Conservation (phyloP, 1,140 invertebrate species). For the Drosophila kurseongensis region DNA sequence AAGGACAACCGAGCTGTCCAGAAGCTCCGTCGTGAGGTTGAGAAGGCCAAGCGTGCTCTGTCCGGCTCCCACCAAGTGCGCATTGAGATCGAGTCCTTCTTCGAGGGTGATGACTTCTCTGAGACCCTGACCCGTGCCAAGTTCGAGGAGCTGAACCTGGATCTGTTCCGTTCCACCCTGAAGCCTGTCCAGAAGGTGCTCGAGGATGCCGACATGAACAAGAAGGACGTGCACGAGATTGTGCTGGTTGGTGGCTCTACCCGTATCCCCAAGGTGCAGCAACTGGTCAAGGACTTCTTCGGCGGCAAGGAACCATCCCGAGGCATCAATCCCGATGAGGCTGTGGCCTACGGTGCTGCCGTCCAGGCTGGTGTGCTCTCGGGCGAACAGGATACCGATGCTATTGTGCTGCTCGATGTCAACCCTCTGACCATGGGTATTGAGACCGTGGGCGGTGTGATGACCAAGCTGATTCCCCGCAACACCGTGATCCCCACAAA, state of each 20-base stretch:
- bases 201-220: conserved; percentile 99
- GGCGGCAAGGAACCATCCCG: conserved; percentile 98
- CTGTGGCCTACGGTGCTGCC: conserved; percentile 99
- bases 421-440: conserved; percentile 99
- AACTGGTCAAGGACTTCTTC: conserved; percentile 99
- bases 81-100: conserved; percentile 99
- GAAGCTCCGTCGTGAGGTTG: conserved; percentile 98
- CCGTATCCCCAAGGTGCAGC: conserved; percentile 99
- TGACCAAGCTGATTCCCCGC: conserved; percentile 99
- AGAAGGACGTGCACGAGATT: conserved; percentile 99
- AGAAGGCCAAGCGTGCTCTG: conserved; percentile 98
- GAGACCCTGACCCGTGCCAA: conserved; percentile 99
- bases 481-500: conserved; percentile 99
- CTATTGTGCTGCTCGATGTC: conserved; percentile 98
- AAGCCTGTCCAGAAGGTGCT: conserved; percentile 99
- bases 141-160: conserved; percentile 99
- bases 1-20: conserved; percentile 98
- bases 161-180: conserved; percentile 98
- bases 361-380: conserved; percentile 98
- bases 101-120: conserved; percentile 99
- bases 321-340: conserved; percentile 99
- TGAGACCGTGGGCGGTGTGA: conserved; percentile 99
- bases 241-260: conserved; percentile 99
- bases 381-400: conserved; percentile 96
- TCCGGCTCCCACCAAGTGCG: conserved; percentile 98